Conservation (phyloP, 2,888 invertebrate species). For the Hecatera dysodea region DNA sequence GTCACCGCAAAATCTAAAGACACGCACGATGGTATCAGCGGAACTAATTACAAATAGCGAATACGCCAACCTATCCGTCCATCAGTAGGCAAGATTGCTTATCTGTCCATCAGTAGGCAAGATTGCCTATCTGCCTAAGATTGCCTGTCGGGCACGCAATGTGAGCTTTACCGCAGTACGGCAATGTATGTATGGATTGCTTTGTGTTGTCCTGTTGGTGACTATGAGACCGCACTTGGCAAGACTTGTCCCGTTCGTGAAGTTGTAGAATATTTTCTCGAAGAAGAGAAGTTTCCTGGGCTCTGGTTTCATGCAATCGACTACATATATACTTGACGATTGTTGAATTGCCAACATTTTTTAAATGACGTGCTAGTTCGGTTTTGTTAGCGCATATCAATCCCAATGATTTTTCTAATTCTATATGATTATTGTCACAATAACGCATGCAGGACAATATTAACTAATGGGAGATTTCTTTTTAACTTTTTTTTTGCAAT, state of each 20-base stretch:
- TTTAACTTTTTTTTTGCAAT: no score
- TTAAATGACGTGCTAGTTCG: no score
- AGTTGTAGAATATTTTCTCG: background rate
- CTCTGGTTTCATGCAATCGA: background rate
- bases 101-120: conserved; percentile 30
- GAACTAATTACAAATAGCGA: conserved; percentile 58
- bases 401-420: no score
- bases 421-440: background rate
- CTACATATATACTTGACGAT: no score
- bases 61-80: conserved; percentile 47
- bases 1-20: conserved; percentile 34
- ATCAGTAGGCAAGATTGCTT: conserved; percentile 43
- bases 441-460: background rate
- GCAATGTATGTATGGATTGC: conserved; percentile 5
- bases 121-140: conserved; percentile 50
- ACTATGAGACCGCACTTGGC: background rate
- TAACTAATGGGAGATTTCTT: background rate
- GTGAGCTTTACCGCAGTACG: conserved; percentile 18
- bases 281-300: background rate
- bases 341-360: no score
- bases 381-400: no score
- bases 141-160: conserved; percentile 58
- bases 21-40: conserved; percentile 50
- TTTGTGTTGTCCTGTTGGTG: conserved; percentile 18
- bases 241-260: background rate